Conservation (phyloP, 2,113 vertebrate species). For the Arizona elegans region DNA sequence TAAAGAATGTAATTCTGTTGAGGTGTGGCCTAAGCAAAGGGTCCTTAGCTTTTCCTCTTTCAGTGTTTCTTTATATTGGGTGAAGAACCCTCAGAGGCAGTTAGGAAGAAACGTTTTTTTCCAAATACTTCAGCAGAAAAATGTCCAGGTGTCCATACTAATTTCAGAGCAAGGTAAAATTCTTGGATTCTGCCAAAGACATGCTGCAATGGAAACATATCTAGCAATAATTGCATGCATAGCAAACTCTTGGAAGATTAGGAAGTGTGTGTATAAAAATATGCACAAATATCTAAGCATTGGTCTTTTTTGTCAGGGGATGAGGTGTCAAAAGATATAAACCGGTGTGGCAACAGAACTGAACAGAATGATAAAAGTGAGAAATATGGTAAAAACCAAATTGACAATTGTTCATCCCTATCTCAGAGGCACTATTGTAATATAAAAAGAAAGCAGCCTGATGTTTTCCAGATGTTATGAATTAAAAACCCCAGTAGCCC, state of each 20-base stretch:
- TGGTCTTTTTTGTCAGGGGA: background rate
- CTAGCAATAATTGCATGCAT: background rate
- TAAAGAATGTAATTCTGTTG: background rate
- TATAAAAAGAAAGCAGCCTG: background rate
- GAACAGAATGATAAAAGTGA: background rate
- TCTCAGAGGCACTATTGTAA: background rate
- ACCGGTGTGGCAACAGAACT: background rate
- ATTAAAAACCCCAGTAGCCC: background rate
- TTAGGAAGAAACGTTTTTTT: background rate
- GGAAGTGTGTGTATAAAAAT: background rate
- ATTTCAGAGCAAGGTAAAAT: background rate
- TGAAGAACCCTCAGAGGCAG: background rate
- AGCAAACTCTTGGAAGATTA: background rate
- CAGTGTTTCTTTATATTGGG: background rate
- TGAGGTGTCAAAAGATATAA: background rate
- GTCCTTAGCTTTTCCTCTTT: background rate
- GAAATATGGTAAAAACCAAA: background rate
- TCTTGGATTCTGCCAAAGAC: background rate
- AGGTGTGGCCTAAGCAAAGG: background rate
- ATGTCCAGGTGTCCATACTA: background rate
- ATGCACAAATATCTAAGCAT: background rate
- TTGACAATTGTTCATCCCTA: background rate
- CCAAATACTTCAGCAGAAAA: background rate
- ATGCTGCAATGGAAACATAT: background rate
- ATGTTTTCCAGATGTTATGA: background rate